These are phyloP conservation scores for Eupleurogrammus muticus DNA, from an alignment of 2,797 vertebrate genomes.

Conservation along the genomic window DNA sequence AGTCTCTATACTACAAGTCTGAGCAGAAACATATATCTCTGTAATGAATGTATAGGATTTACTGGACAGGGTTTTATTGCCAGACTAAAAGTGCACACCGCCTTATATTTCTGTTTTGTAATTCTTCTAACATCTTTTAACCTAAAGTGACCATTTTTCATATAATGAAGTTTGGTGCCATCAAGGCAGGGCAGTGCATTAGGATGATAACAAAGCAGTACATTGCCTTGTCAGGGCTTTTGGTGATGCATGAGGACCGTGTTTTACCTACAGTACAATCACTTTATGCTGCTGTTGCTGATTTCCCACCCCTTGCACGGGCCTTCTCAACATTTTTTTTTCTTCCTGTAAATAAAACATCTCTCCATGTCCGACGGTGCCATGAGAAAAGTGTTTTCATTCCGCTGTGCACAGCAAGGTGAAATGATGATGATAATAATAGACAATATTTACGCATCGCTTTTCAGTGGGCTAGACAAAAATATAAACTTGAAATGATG, in stretches of 20 bases:
- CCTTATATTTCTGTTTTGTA: constrained; percentile 27
- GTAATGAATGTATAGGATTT: constrained; percentile 10
- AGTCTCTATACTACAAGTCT: neutral
- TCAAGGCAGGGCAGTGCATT: constrained; percentile 49
- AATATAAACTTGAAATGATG: constrained; percentile 30
- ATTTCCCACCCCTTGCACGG: neutral
- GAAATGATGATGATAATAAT: constrained; percentile 20
- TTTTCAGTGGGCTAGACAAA: too few relatives aligned
- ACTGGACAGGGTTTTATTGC: constrained; percentile 2
- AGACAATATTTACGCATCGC: too few relatives aligned
- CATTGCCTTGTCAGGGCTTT: constrained; percentile 43
- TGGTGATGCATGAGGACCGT: constrained; percentile 49
- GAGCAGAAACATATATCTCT: constrained; percentile 1
- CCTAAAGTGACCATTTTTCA: constrained; percentile 43
- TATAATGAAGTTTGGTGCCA: constrained; percentile 51
- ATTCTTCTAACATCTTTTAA: constrained; percentile 38
- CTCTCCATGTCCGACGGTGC: constrained; percentile 15
- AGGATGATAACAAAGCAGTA: constrained; percentile 44
- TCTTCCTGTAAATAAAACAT: constrained; percentile 13
- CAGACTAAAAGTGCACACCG: constrained; percentile 11
- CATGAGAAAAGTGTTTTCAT: constrained; percentile 41
- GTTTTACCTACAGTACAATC: constrained; percentile 43
- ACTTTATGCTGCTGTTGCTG: constrained; percentile 27
- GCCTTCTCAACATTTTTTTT: neutral
- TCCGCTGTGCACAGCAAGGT: constrained; percentile 27